Percentiles rank a stretch among this genome's conserved stretches.
Evolutionary conservation across 2,113 vertebrate species (phyloP).

Genomic region (Bambusicola thoracicus): DNA sequence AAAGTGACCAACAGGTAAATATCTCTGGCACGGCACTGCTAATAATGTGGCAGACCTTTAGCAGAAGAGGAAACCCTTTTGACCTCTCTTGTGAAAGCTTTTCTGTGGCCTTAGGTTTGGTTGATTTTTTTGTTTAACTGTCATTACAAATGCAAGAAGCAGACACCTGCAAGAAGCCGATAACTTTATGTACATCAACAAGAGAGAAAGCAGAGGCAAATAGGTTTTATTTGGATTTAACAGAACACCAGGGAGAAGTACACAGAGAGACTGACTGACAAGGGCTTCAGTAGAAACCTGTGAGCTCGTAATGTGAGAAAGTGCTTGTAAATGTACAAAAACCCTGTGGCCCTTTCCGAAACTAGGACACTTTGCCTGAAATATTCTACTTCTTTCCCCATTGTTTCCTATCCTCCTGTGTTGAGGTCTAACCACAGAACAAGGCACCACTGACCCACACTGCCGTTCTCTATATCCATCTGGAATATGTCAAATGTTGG

Average conservation of each 20-base stretch:
- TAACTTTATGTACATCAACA: constrained; percentile 46
- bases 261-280: constrained; percentile 28
- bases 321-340: constrained; percentile 60
- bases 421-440: constrained; percentile 60
- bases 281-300: constrained; percentile 16
- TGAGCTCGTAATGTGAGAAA: constrained; percentile 62
- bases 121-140: constrained; percentile 3
- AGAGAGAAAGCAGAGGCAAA: constrained; percentile 50
- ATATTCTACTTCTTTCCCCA: neutral
- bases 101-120: constrained; percentile 38
- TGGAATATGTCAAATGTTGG: constrained; percentile 50
- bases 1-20: constrained; percentile 73
- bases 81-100: constrained; percentile 54
- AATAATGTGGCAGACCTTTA: constrained; percentile 58
- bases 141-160: constrained; percentile 56
- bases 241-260: constrained; percentile 43
- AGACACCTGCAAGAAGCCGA: constrained; percentile 63
- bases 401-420: constrained; percentile 50
- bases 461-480: neutral
- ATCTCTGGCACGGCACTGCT: constrained; percentile 62
- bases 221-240: constrained; percentile 62
- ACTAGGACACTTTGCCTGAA: constrained; percentile 28
- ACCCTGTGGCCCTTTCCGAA: neutral
- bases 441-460: constrained; percentile 23
- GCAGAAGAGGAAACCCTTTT: constrained; percentile 64